Conservation (phyloP, 2,888 invertebrate species). For the Eilema sororculum region DNA sequence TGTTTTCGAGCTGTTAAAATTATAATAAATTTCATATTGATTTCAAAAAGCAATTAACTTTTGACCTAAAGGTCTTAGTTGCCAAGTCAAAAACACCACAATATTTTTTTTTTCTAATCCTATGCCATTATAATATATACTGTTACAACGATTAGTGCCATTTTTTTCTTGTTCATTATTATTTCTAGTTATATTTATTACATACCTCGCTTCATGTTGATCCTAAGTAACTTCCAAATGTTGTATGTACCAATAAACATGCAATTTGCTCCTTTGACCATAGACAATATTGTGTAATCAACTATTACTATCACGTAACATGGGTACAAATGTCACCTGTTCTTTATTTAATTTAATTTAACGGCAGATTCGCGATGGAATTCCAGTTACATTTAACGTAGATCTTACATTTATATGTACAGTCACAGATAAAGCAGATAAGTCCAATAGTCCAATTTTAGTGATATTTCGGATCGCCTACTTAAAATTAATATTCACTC, state of each 20-base stretch:
- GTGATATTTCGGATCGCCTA: no score
- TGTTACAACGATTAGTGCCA: constrained; percentile 33
- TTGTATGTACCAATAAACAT: constrained; percentile 6
- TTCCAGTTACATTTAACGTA: no score
- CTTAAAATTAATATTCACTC: no score
- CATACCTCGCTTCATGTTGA: not conserved
- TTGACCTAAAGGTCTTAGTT: no score
- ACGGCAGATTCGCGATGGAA: no score
- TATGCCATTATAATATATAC: not conserved
- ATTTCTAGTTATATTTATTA: constrained; percentile 9
- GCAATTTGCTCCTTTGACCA: constrained; percentile 6
- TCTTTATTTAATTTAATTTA: not conserved
- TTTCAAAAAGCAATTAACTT: not conserved
- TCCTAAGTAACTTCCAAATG: not conserved
- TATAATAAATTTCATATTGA: not conserved
- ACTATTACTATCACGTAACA: not conserved
- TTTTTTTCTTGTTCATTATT: constrained; percentile 8
- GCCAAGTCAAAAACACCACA: no score
- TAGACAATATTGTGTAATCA: constrained; percentile 9
- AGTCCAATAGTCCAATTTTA: no score
- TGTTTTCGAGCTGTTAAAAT: not conserved
- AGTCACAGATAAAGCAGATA: no score
- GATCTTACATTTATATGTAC: no score
- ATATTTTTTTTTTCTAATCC: no score
- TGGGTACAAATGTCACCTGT: not conserved